Evolutionary conservation across 2,888 invertebrate species (phyloP), one percentile per base, ranked within the genome.

Genomic region (Hyppa rectilinea): DNA sequence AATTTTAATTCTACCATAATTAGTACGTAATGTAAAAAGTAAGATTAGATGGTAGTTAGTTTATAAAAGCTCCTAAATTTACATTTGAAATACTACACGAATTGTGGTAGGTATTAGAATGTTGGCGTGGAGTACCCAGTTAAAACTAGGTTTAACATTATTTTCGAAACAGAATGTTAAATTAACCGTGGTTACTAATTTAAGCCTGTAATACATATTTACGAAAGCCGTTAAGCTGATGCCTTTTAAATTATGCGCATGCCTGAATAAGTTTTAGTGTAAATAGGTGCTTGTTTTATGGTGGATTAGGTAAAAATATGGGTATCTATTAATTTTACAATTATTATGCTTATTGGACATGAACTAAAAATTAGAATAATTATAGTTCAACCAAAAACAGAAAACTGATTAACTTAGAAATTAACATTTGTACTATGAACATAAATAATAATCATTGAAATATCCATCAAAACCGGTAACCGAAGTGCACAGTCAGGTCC

Each of bases 141-240:
- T 69, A 52, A 78, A 78, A 64, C 49, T 80, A 69, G 38, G 43
- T 75, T 69, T 80, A 58, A 69, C 56, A 53, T 72, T 75, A 80
- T 69, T 75, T 80, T 64, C 43, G 69, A 80, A 75, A 79, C 69
- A 69, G 75, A 78, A 78, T 65, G 69, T 74, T 55, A 53, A 74
- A 74, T 74, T 68, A 78, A 68, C 47, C 26, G 61, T 61, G 47
- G 75, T 69, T 75, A 69, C 64, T 58, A 74, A 68, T 79, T 73
- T 63, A 61, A 69, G 49, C 52, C 64, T 34, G 34, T 58, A 64
- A 68, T 74, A 58, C 60, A 60, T 79, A 69, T 78, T 75, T 69
- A 74, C 60, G 23, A 56, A 75, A 53, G 53, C 67, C 59, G 29
- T 40, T 60, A 63, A 67, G 74, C 79, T 78, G 49, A 36, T 63